Evolutionary conservation across 2,888 invertebrate genomes (phyloP).

Genomic region (Clitarchus hookeri): DNA sequence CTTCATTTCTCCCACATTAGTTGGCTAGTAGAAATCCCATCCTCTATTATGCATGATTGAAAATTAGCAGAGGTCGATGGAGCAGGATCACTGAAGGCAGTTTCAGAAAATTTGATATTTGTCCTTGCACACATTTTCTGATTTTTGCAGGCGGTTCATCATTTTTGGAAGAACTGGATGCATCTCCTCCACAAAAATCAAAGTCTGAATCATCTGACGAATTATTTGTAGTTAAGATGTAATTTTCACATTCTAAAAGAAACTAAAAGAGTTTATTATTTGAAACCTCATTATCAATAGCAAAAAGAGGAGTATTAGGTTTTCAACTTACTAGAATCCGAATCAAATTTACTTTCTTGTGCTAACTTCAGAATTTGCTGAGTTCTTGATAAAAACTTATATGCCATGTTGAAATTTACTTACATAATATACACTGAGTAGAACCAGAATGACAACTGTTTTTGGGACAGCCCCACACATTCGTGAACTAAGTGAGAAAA

Average conservation of each 20-base stretch:
- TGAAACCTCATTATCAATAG: not conserved
- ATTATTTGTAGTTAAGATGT: not conserved
- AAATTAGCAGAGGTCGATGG: not conserved
- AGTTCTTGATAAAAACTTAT: too few relatives aligned
- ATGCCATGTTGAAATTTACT: too few relatives aligned
- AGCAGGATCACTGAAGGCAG: not conserved
- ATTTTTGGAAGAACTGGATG: not conserved
- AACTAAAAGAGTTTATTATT: not conserved
- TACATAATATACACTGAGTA: not conserved
- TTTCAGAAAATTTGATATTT: not conserved
- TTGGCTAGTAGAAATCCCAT: not conserved
- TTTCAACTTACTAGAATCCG: too few relatives aligned
- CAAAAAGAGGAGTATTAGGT: too few relatives aligned
- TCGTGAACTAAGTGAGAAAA: too few relatives aligned
- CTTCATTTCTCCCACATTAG: conserved; percentile 4
- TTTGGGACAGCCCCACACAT: not conserved
- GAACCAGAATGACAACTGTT: not conserved
- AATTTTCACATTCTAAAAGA: not conserved
- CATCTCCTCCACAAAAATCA: not conserved
- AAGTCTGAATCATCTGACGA: not conserved
- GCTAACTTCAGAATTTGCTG: too few relatives aligned
- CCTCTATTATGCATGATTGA: not conserved
- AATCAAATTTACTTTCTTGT: too few relatives aligned
- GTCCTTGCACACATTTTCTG: not conserved
- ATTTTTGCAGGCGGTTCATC: not conserved